Base-by-base conservation (phyloP, 2,797 vertebrate genomes). In the Eremophila alpestris region DNA sequence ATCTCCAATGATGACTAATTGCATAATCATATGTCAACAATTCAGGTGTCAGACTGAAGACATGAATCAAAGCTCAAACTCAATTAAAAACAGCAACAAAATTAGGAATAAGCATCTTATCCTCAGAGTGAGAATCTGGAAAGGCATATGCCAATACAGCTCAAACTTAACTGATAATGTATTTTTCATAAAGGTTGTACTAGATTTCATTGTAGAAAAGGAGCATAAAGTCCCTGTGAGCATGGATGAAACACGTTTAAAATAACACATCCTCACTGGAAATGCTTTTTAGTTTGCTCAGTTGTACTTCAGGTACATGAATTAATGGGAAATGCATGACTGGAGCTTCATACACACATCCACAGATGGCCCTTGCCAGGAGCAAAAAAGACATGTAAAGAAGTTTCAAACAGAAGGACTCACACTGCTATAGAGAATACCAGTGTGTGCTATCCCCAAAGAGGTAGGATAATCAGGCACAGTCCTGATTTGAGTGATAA, bases 251-350 rank as follows among this genome's bases (percentile, higher is more conserved):
- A 74, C 26, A 27, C 9, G 5, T 71, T 81, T 83, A 81, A 83
- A 77, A 54, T 64, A 87, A 58, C 27, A 78, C 17, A 43, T 30
- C 29, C 17, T 90, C 34, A 58, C 41, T 63, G 11, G 32, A 90
- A 92, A 88, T 24, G 67, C 22, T 80, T 87, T 78, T 46, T 49
- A 48, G 55, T 52, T 92, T 68, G 49, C 76, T 75, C 46, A 32
- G 41, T 13, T 83, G 51, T 68, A 65, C 32, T 64, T 70, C 83
- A 89, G 86, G 68, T 95, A 8, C 5, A 43, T 36, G 78, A 85
- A 75, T 80, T 73, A 92, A 89, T 23, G 70, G 65, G 65, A 87
- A 87, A 87, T 60, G 86, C 68, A 89, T 55, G 81, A 78, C 54
- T 87, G 79, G 81, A 68, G 65, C 51, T 75, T 76, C 76, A 51